Percentiles rank a stretch among this genome's conserved stretches.
Conservation (phyloP, 2,113 vertebrate species). For the Pogona vitticeps region DNA sequence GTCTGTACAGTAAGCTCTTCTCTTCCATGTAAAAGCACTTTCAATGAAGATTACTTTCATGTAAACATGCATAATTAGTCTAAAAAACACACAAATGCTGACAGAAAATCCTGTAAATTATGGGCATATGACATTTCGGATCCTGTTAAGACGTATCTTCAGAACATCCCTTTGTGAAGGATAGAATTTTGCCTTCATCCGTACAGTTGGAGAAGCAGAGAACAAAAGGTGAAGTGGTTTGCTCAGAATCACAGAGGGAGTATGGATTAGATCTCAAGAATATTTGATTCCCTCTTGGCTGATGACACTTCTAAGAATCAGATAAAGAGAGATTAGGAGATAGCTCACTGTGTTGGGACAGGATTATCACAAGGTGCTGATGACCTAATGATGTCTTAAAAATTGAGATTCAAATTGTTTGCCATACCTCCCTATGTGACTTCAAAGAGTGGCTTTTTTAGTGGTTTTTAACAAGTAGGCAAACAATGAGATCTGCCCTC, state of each 20-base stretch:
- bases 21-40: not conserved
- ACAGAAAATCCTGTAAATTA: not conserved
- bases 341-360: slow-evolving; percentile 37
- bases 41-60: not conserved
- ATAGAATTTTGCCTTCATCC: slow-evolving; percentile 36
- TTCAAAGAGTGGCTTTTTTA: slow-evolving; percentile 16
- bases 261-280: slow-evolving; percentile 51
- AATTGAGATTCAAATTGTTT: not conserved
- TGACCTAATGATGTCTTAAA: slow-evolving; percentile 14
- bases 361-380: not conserved
- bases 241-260: slow-evolving; percentile 19
- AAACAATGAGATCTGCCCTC: not conserved
- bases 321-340: slow-evolving; percentile 43
- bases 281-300: slow-evolving; percentile 47
- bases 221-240: slow-evolving; percentile 31
- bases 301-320: slow-evolving; percentile 41
- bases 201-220: slow-evolving; percentile 28
- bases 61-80: not conserved
- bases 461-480: not conserved
- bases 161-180: not conserved
- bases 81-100: not conserved
- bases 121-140: not conserved
- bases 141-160: slow-evolving; percentile 14
- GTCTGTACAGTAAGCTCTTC: not conserved
- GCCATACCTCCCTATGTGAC: not conserved